phyloP scores from a whole-genome alignment of 37 sponge, comb jelly and placozoan species.

The Oscarella lobularis region DNA sequence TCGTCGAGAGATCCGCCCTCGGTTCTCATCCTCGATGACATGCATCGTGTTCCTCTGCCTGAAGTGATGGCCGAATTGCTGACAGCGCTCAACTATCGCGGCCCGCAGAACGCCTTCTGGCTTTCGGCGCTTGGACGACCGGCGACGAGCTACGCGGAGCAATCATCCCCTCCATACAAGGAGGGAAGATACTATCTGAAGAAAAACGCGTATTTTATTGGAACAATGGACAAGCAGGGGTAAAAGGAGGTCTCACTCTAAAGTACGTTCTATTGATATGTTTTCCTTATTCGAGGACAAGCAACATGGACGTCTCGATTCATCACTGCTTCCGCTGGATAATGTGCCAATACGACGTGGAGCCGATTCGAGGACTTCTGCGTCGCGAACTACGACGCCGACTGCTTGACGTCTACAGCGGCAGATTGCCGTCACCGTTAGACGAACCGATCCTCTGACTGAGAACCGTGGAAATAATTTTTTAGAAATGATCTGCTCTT shows the following conservation, averaged over 20 bases:
- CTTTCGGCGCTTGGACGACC: neutral
- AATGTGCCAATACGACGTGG: neutral
- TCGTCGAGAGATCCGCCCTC: neutral
- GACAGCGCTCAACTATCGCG: slow-evolving; percentile 1
- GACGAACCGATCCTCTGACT: neutral
- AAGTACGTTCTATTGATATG: neutral
- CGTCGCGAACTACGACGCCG: neutral
- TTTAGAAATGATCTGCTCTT: neutral
- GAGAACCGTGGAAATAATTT: too few relatives aligned
- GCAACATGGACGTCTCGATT: neutral
- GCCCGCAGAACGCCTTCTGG: neutral
- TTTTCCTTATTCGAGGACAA: neutral
- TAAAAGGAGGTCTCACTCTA: neutral
- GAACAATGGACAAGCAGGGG: neutral
- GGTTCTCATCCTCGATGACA: neutral
- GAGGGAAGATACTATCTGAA: neutral
- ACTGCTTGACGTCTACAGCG: neutral
- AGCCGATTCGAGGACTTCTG: neutral
- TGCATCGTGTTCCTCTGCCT: neutral
- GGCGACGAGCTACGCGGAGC: too few relatives aligned
- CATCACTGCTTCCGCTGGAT: neutral
- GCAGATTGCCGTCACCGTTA: neutral
- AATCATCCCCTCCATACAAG: too few relatives aligned
- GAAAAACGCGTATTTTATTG: neutral
- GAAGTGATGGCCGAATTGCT: neutral